Base-by-base conservation (phyloP, 2,888 invertebrate species). In the Lithophane semibrunnea region DNA sequence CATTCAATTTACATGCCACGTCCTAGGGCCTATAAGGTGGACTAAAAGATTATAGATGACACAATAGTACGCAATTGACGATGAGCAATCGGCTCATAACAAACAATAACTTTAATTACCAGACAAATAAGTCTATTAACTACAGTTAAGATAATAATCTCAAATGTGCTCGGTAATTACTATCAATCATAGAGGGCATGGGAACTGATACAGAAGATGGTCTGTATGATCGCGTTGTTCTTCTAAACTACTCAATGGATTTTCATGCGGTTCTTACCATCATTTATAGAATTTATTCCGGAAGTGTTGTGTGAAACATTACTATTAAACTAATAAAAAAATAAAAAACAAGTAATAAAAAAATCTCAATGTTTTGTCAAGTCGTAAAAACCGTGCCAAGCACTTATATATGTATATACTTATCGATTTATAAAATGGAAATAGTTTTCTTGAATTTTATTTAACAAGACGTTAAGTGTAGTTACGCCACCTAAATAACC, bases 111-210 rank as follows among this genome's bases (percentile, higher is more conserved):
- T 8, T 13, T 52, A 64, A 77, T 63, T 63, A 67, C 56, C 49
- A 52, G 73, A 83, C 58, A 81, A 83, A 83, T 73, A 67, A 67
- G 24, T 49, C 73, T 42, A 80, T 82, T 67, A 80, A 69, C 64
- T 49, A 42, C 16, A 77, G 71, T 80, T 82, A 61, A 80, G 80
- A 83, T 83, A 78, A 61, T 66, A 56, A 83, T 72, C 79, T 69
- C 1, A n/a, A 68, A 63, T 60, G 71, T 61, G 47, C 3, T 49
- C 65, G 18, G 65, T 56, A 80, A 80, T 80, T 80, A 66, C 42
- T 49, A 13, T 56, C 66, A 80, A 83, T 80, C 78, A 60, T 66
- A 24, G 68, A 76, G 72, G 80, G 54, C 80, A 66, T 83, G 78
- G 13, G 80, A 82, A 21, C 8, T 65, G 54, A 2, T 24, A 29